Conservation (phyloP, 2,113 vertebrate species). For the Uria lomvia region DNA sequence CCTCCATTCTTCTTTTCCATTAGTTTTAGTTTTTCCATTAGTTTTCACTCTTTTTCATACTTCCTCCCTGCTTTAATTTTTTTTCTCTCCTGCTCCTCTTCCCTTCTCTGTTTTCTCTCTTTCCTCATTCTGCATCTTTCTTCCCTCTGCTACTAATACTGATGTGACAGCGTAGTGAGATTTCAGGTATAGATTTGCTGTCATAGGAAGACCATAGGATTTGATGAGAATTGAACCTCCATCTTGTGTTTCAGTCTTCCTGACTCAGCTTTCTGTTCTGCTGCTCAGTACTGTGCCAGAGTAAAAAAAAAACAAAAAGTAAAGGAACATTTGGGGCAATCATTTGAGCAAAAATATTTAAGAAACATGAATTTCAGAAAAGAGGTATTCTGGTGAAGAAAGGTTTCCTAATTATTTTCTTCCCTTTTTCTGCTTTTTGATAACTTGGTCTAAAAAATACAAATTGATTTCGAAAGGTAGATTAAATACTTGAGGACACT, state of each 20-base stretch:
- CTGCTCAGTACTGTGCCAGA: not conserved
- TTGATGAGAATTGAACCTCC: not conserved
- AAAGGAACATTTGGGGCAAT: not conserved
- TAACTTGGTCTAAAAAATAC: not conserved
- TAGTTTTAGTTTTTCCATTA: not conserved
- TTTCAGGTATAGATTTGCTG: not conserved
- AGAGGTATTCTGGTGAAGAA: not conserved
- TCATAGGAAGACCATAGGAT: not conserved
- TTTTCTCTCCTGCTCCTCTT: not conserved
- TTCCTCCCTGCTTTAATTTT: not conserved
- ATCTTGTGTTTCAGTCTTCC: not conserved
- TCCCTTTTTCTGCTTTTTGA: not conserved
- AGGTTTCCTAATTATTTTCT: not conserved
- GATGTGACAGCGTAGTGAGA: not conserved
- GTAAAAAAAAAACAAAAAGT: not conserved
- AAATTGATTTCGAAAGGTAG: not conserved
- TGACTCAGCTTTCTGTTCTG: not conserved
- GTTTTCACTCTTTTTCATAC: not conserved
- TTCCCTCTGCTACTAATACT: not conserved
- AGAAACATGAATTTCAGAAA: not conserved
- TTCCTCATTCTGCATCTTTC: not conserved
- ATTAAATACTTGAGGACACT: not conserved
- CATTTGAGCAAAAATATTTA: not conserved
- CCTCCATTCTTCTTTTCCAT: not conserved
- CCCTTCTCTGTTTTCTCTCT: not conserved